A percentile compares a stretch with the other conserved stretches of the same genome.
These are phyloP conservation scores for Chiridota heheva DNA, from an alignment of 35 echinoderm and acorn worm genomes.

Conservation along the genomic window DNA sequence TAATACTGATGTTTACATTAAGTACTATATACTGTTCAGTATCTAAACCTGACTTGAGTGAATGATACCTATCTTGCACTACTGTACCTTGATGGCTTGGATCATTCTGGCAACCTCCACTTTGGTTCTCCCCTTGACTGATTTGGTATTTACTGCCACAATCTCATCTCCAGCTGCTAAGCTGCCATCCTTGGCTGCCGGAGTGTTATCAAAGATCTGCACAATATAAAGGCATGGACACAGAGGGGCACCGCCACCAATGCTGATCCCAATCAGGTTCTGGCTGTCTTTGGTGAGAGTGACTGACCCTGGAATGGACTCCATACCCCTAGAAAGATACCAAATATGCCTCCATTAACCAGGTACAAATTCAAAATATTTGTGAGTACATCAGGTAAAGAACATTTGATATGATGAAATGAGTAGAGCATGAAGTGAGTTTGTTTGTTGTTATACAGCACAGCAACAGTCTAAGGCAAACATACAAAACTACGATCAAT, in stretches of 20 bases:
- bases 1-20: too few species aligned
- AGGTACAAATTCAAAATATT: too few species aligned
- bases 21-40: too few species aligned
- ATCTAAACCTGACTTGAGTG: too few species aligned
- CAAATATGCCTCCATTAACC: too few species aligned
- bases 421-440: too few species aligned
- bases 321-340: conserved; percentile 82
- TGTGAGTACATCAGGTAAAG: too few species aligned
- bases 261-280: conserved; percentile 98
- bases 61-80: too few species aligned
- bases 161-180: conserved; percentile 94
- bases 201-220: conserved; percentile 99
- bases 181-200: conserved; percentile 81
- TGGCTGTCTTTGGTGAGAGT: conserved; percentile 87
- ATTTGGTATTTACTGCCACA: conserved; percentile 86
- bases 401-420: too few species aligned
- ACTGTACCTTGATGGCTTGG: conserved; percentile 81
- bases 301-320: conserved; percentile 80
- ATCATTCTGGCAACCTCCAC: conserved; percentile 98
- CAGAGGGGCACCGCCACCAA: conserved; percentile 91
- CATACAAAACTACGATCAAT: too few species aligned
- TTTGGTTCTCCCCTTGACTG: conserved; percentile 93
- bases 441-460: too few species aligned
- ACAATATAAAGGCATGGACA: conserved; percentile 99
- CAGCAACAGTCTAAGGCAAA: too few species aligned